A percentile compares a stretch with the other conserved stretches of the same genome.
These are phyloP conservation scores for Motacilla tschutschensis DNA, from an alignment of 2,113 vertebrate genomes.

Conservation along the genomic window DNA sequence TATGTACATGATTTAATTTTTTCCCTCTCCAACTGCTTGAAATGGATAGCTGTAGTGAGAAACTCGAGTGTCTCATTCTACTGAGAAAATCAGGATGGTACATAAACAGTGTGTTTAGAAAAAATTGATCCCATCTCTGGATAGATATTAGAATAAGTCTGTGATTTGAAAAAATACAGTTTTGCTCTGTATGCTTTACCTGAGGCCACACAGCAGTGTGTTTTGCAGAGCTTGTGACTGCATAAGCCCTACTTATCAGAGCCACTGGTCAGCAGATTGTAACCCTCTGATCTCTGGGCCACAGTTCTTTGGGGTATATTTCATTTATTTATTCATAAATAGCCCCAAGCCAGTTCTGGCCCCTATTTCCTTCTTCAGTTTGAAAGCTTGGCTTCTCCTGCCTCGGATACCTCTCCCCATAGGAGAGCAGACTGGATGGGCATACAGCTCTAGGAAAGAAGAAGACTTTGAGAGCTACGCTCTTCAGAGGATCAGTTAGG, in stretches of 20 bases:
- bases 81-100: neutral
- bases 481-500: neutral
- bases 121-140: neutral
- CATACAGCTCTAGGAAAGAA: neutral
- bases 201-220: neutral
- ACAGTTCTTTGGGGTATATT: neutral
- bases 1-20: neutral
- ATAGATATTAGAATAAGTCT: neutral
- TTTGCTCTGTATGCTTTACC: neutral
- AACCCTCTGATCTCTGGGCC: neutral
- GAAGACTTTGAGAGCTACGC: neutral
- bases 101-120: neutral
- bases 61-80: neutral
- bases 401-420: neutral
- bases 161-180: neutral
- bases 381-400: neutral
- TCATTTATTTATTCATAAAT: constrained; percentile 1
- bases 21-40: neutral
- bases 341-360: neutral
- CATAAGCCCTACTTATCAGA: neutral
- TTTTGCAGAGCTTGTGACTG: neutral
- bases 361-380: neutral
- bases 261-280: neutral
- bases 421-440: neutral
- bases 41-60: neutral